These are phyloP conservation scores for Asobara japonica DNA, from an alignment of 1,140 invertebrate genomes.

Conservation along the genomic window DNA sequence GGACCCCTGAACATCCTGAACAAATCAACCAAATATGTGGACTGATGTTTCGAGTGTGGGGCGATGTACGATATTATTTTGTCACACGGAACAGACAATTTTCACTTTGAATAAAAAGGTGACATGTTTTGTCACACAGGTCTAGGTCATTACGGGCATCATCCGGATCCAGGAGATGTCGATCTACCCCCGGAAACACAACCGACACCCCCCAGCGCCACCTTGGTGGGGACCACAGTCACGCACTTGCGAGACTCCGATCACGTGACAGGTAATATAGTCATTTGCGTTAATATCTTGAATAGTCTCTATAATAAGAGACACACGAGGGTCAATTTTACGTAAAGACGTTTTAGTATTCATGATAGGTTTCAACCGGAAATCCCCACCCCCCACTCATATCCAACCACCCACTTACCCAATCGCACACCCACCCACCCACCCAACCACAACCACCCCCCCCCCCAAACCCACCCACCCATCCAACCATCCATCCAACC, in stretches of 20 bases:
- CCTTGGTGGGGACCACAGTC: conserved; percentile 66
- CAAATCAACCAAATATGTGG: conserved; percentile 10
- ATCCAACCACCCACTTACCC: no score
- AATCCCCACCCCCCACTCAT: no score
- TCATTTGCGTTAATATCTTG: neutral
- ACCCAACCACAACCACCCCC: no score
- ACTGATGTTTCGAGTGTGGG: conserved; percentile 47
- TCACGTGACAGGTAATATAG: conserved; percentile 57
- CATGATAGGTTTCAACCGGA: no score
- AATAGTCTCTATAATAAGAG: no score
- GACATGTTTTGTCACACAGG: conserved; percentile 68
- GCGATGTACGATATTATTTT: conserved; percentile 46
- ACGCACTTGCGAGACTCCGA: conserved; percentile 62
- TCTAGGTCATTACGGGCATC: conserved; percentile 64
- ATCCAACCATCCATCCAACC: no score
- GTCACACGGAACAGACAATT: conserved; percentile 49
- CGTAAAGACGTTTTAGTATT: no score
- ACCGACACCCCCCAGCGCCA: conserved; percentile 66
- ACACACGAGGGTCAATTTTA: no score
- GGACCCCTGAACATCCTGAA: no score
- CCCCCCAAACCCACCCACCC: no score
- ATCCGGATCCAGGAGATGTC: conserved; percentile 65
- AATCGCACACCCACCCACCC: no score
- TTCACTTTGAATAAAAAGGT: conserved; percentile 64
- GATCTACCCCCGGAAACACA: conserved; percentile 65